These are phyloP conservation scores for Leptosomus discolor DNA, from an alignment of 2,113 vertebrate genomes.

Conservation along the genomic window DNA sequence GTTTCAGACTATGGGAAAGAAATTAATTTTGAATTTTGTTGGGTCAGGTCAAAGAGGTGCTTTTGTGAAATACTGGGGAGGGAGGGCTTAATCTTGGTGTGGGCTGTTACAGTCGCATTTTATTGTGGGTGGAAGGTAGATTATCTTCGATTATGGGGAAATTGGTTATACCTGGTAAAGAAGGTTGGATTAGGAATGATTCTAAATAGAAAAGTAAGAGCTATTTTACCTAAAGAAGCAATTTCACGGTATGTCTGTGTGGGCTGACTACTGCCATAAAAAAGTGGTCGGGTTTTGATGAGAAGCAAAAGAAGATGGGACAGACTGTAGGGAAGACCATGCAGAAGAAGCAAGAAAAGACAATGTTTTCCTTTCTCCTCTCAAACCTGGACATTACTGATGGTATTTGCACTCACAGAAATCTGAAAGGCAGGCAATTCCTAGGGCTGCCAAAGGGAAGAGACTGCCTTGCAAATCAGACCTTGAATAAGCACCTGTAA, in stretches of 20 bases:
- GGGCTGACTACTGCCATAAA: neutral
- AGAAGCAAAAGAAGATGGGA: neutral
- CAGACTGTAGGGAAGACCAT: neutral
- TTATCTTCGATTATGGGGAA: neutral
- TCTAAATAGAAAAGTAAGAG: neutral
- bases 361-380: neutral
- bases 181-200: neutral
- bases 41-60: neutral
- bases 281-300: neutral
- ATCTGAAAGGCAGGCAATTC: neutral
- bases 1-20: neutral
- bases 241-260: neutral
- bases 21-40: neutral
- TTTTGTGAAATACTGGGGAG: neutral
- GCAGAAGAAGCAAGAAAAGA: neutral
- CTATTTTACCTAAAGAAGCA: neutral
- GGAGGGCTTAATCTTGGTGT: neutral
- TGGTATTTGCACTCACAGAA: neutral
- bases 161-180: neutral
- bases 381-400: neutral
- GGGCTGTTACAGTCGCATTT: neutral
- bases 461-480: neutral
- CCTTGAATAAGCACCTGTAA: neutral
- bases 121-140: neutral
- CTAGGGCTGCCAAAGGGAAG: neutral